Conservation (phyloP, 1,140 invertebrate species). For the Drosophila trapezifrons region DNA sequence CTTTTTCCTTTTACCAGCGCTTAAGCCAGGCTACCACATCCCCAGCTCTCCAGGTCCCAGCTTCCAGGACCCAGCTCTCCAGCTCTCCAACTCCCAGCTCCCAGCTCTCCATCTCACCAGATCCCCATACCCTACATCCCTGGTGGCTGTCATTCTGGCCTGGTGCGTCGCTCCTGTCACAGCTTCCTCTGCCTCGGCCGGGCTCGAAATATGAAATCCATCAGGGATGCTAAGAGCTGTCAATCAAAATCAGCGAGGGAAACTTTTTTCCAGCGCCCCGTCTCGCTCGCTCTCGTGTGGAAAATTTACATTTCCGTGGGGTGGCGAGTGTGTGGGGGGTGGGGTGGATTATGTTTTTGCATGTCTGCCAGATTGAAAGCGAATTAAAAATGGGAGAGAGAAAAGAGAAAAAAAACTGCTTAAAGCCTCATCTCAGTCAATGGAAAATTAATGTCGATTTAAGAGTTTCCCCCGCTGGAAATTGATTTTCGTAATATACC, state of each 20-base stretch:
- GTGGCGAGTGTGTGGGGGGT: constrained; percentile 19
- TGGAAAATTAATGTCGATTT: constrained; percentile 70
- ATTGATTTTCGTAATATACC: constrained; percentile 45
- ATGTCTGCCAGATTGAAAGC: constrained; percentile 79
- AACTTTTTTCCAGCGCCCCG: constrained; percentile 66
- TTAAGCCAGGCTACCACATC: constrained; percentile 59
- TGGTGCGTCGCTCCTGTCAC: constrained; percentile 50
- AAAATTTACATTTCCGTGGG: constrained; percentile 76
- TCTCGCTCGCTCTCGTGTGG: constrained; percentile 28
- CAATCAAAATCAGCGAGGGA: constrained; percentile 84
- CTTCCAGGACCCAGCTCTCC: too few relatives aligned
- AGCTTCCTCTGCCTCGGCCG: constrained; percentile 29
- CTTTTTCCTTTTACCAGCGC: constrained; percentile 68
- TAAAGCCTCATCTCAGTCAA: constrained; percentile 54
- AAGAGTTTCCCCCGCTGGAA: constrained; percentile 50
- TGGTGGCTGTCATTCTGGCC: constrained; percentile 71
- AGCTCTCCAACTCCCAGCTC: background rate
- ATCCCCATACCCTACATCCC: constrained; percentile 14
- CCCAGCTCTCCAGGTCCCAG: constrained; percentile 7
- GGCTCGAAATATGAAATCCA: constrained; percentile 83
- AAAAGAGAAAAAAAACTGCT: constrained; percentile 55
- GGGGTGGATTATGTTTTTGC: constrained; percentile 71
- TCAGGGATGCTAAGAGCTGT: constrained; percentile 83
- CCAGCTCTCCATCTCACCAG: background rate
- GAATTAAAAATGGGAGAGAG: constrained; percentile 76